A percentile compares a stretch with the other conserved stretches of the same genome.
Evolutionary conservation across 1,140 invertebrate genomes (phyloP).

Genomic region (Aphis gossypii): DNA sequence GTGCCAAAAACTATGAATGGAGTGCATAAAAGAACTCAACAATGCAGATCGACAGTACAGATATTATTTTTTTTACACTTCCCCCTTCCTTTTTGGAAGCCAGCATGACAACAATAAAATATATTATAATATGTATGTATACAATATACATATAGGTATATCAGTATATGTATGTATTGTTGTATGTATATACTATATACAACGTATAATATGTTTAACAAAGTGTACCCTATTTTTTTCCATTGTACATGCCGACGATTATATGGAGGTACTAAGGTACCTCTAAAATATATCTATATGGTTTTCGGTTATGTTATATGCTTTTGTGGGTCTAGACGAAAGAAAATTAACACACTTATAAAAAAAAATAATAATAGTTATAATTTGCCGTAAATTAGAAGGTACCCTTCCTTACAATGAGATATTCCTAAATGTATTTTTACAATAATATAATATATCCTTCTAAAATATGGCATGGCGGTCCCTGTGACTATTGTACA

Average conservation of each 20-base stretch:
- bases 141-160: not conserved
- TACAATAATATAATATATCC: not conserved
- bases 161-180: not conserved
- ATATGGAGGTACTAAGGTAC: not conserved
- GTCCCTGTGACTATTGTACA: not conserved
- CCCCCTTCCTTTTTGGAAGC: constrained; percentile 25
- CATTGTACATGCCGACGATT: constrained; percentile 43
- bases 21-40: constrained; percentile 44
- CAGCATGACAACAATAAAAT: constrained; percentile 33
- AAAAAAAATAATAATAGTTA: constrained; percentile 1
- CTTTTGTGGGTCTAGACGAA: constrained; percentile 5
- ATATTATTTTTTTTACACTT: constrained; percentile 51
- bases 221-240: constrained; percentile 8
- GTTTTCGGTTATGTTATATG: constrained; percentile 1
- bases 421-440: not conserved
- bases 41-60: constrained; percentile 47
- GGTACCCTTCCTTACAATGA: not conserved
- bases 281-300: not conserved
- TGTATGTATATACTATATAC: not conserved
- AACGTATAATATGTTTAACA: not conserved
- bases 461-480: not conserved
- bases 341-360: constrained; percentile 33
- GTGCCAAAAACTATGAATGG: constrained; percentile 48
- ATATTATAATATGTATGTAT: not conserved
- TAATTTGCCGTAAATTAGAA: not conserved